A percentile compares a stretch with the other conserved stretches of the same genome.
These are phyloP conservation scores for Lycaena phlaeas DNA, from an alignment of 2,888 invertebrate genomes.

Conservation along the genomic window DNA sequence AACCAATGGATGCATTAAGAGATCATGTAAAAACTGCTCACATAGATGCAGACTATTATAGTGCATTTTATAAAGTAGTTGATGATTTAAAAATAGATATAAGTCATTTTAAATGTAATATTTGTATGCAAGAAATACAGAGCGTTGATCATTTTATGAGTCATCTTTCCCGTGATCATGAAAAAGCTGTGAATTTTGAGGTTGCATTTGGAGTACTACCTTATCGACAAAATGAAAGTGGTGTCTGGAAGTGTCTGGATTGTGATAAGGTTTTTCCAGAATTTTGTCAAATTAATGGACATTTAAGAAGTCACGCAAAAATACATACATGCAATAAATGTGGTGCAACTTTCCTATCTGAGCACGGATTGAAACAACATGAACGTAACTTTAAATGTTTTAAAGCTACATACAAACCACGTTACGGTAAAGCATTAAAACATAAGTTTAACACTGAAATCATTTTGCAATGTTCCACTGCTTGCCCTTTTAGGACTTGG, in stretches of 20 bases:
- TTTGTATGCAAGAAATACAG: conserved; percentile 40
- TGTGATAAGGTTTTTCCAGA: conserved; percentile 54
- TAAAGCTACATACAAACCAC: conserved; percentile 54
- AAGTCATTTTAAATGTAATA: conserved; percentile 50
- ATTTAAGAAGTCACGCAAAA: conserved; percentile 53
- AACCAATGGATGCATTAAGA: conserved; percentile 50
- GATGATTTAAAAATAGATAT: conserved; percentile 60
- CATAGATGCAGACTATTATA: conserved; percentile 50
- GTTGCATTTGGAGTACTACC: conserved; percentile 60
- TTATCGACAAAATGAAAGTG: conserved; percentile 45
- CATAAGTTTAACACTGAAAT: conserved; percentile 59
- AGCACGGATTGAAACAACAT: conserved; percentile 54
- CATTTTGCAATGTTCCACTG: conserved; percentile 58
- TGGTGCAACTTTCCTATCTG: conserved; percentile 53
- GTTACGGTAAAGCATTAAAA: conserved; percentile 55
- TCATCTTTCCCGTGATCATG: conserved; percentile 48
- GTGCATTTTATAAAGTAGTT: conserved; percentile 60
- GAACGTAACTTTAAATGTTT: conserved; percentile 58
- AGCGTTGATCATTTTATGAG: conserved; percentile 50
- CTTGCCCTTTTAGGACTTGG: conserved; percentile 60
- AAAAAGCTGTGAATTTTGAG: conserved; percentile 48
- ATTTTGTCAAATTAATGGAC: conserved; percentile 58
- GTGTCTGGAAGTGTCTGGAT: conserved; percentile 55
- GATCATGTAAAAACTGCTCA: conserved; percentile 50
- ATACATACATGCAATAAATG: conserved; percentile 61